These are phyloP conservation scores for Lampropteryx suffumata DNA, from an alignment of 2,888 invertebrate genomes.

Conservation along the genomic window DNA sequence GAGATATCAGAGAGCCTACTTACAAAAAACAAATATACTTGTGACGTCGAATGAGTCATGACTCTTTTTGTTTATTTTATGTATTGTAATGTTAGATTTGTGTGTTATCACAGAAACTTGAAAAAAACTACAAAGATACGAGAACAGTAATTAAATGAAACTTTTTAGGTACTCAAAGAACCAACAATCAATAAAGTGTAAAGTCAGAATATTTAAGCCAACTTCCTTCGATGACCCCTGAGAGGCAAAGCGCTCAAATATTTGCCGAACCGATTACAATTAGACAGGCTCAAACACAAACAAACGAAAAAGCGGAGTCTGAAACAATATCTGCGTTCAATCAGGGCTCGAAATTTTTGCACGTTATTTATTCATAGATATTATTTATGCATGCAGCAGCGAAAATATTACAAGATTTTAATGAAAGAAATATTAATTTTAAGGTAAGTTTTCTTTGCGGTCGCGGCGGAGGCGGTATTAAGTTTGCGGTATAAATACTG, in stretches of 20 bases:
- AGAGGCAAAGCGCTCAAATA: constrained; percentile 27
- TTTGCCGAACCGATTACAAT: constrained; percentile 36
- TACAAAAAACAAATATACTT: no score
- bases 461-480: constrained; percentile 64
- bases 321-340: constrained; percentile 45
- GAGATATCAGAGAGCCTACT: no score
- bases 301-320: constrained; percentile 25
- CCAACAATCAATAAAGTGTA: constrained; percentile 12
- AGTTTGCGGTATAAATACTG: constrained; percentile 51
- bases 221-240: constrained; percentile 29
- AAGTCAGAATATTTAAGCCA: constrained; percentile 21
- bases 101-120: no score
- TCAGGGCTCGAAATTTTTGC: constrained; percentile 68
- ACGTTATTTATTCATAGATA: constrained; percentile 78
- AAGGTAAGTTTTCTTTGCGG: constrained; percentile 79
- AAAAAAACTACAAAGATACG: background rate
- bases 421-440: constrained; percentile 84
- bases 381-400: constrained; percentile 84
- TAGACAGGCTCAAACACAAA: constrained; percentile 35
- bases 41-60: no score
- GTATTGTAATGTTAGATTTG: no score
- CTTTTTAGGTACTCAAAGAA: background rate
- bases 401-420: constrained; percentile 84
- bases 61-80: no score
- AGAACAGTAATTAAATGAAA: background rate